Evolutionary conservation across 2,888 invertebrate species (phyloP), one percentile per base, ranked within the genome.

Genomic region (Copidosoma aretas): DNA sequence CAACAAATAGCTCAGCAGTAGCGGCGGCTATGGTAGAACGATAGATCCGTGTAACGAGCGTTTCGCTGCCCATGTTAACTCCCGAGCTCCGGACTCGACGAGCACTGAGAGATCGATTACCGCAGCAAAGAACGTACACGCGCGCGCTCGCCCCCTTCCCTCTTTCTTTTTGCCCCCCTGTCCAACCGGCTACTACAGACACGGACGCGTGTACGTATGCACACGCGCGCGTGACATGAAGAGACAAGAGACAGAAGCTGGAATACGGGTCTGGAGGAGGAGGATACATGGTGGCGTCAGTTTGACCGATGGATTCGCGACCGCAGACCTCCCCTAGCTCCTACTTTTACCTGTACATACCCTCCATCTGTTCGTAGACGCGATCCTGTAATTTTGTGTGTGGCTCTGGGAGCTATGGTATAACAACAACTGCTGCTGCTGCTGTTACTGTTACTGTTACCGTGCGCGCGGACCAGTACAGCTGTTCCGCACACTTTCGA

Each of bases 221-320:
- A 32, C 32, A 32, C 32, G 32, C 8, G 32, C 8, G 32, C 32
- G 32, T 32, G 32, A 32, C 32, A 32, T 8, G 32, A 32, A 32
- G 32, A 32, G 32, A 32, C 32, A 32, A 32, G 32, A 32, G 32
- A 32, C 8, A 32, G 4, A 32, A 32, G 4, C 8, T 8, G 8
- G 32, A 32, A 8, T 3, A 32, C 4, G 32, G 8, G n/a, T n/a
- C n/a, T n/a, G 32, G 32, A 32, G 32, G 32, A 32, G 32, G 32
- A 32, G 43, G 43, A 46, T 46, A 46, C 43, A 46, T 19, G 21
- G 53, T 25, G 60, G 53, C 67, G 59, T 64, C 69, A 58, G 71
- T 67, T 71, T 71, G 71, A 71, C 61, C 64, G 69, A 71, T 69
- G 67, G 69, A 67, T 71, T 59, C 69, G 64, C 59, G 64, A 71